phyloP scores from a whole-genome alignment of 2,888 invertebrate genomes.

The Amphipyra tragopoginis region DNA sequence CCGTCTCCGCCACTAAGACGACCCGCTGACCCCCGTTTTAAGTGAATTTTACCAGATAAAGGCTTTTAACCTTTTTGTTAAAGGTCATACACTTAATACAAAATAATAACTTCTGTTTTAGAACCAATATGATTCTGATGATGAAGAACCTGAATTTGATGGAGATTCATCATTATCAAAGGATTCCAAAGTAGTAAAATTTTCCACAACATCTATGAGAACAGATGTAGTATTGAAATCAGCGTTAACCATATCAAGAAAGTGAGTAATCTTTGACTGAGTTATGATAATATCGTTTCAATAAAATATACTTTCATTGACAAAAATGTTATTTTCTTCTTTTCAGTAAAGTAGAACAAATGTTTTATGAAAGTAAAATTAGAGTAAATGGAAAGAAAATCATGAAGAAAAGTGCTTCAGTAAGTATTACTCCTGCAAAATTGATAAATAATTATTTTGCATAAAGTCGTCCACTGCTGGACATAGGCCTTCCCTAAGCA shows the following conservation, averaged over 20 bases:
- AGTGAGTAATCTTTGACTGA: conserved; percentile 83
- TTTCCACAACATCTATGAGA: conserved; percentile 92
- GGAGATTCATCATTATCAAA: conserved; percentile 87
- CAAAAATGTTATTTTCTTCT: neutral
- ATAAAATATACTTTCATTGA: no score
- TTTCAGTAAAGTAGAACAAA: conserved; percentile 93
- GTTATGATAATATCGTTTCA: no score
- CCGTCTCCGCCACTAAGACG: no score
- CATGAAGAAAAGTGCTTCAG: conserved; percentile 93
- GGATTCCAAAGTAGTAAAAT: conserved; percentile 91
- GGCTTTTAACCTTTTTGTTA: conserved; percentile 10
- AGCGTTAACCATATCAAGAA: conserved; percentile 92
- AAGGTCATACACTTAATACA: conserved; percentile 16
- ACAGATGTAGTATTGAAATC: conserved; percentile 93
- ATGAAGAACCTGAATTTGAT: conserved; percentile 82
- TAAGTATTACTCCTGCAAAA: conserved; percentile 74
- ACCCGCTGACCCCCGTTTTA: no score
- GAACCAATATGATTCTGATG: conserved; percentile 87
- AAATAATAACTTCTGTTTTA: conserved; percentile 62
- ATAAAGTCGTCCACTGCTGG: no score
- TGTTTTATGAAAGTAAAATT: conserved; percentile 95
- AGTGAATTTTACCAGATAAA: neutral
- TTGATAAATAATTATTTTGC: neutral
- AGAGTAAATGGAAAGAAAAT: conserved; percentile 94
- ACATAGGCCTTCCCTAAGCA: no score